These are phyloP conservation scores for Avahi laniger DNA, from an alignment of 2,797 vertebrate genomes.

Conservation along the genomic window DNA sequence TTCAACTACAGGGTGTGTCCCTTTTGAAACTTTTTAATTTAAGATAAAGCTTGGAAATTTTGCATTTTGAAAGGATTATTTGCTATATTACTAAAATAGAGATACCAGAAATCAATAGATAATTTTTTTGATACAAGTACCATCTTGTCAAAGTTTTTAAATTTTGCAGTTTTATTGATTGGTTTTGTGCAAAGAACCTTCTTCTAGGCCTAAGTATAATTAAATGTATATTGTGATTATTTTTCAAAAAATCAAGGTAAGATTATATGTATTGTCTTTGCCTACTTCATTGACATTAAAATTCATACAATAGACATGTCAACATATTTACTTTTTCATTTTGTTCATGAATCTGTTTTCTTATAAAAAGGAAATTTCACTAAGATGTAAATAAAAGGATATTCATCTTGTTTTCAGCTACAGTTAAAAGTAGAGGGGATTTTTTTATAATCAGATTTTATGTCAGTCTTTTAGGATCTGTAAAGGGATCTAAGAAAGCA, in stretches of 20 bases:
- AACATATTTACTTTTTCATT: slow-evolving; percentile 9
- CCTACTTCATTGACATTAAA: background rate
- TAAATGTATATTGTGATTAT: background rate
- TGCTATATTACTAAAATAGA: slow-evolving; percentile 19
- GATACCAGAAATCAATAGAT: background rate
- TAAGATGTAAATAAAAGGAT: background rate
- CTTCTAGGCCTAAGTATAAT: background rate
- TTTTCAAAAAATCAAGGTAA: background rate
- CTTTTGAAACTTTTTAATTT: slow-evolving; percentile 48
- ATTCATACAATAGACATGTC: background rate
- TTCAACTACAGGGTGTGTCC: slow-evolving; percentile 73
- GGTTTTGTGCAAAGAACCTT: background rate
- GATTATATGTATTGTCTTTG: background rate
- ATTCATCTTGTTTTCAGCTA: slow-evolving; percentile 31
- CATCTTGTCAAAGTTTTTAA: background rate
- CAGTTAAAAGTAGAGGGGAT: background rate
- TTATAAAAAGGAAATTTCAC: slow-evolving; percentile 19
- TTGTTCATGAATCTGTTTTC: background rate
- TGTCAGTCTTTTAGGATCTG: background rate
- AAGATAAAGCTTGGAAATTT: slow-evolving; percentile 31
- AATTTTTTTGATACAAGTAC: background rate
- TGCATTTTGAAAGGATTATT: slow-evolving; percentile 20
- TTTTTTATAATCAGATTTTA: background rate
- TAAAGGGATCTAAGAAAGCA: background rate
- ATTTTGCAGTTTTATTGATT: background rate